Conservation (phyloP, 2,113 vertebrate genomes). For the Beaufortia kweichowensis region DNA sequence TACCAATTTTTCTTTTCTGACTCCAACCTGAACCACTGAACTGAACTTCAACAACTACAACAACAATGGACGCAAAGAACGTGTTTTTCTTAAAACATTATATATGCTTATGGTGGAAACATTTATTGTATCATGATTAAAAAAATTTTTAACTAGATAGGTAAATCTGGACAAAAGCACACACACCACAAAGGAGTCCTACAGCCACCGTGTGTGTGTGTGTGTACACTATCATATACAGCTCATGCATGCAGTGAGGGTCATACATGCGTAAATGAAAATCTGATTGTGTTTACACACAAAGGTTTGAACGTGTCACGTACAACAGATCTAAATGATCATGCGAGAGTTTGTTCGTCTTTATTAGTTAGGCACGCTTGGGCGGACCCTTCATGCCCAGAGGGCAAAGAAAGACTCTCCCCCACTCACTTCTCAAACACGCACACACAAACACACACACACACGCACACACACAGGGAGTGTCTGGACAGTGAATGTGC, state of each 20-base stretch:
- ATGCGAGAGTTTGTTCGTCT: constrained; percentile 50
- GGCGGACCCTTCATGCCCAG: constrained; percentile 41
- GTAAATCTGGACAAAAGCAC: constrained; percentile 45
- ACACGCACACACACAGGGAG: constrained; percentile 19
- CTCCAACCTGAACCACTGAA: neutral
- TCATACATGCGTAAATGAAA: constrained; percentile 47
- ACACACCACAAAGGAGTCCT: constrained; percentile 38
- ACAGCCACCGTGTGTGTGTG: constrained; percentile 7
- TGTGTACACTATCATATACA: neutral
- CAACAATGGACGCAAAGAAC: neutral
- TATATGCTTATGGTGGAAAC: neutral
- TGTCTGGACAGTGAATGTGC: constrained; percentile 42
- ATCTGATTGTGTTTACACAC: constrained; percentile 47
- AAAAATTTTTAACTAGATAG: too few species aligned
- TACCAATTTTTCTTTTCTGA: too few species aligned
- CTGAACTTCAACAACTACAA: too few species aligned
- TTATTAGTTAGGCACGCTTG: constrained; percentile 52
- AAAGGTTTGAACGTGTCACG: constrained; percentile 47
- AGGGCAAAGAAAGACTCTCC: constrained; percentile 35
- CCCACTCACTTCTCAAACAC: neutral
- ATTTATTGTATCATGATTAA: too few species aligned
- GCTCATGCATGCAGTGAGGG: constrained; percentile 7
- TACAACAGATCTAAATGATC: constrained; percentile 54
- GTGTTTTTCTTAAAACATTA: neutral
- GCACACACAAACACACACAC: neutral